Evolutionary conservation across 2,888 invertebrate species (phyloP).

Genomic region (Hydrotaea diabolus): DNA sequence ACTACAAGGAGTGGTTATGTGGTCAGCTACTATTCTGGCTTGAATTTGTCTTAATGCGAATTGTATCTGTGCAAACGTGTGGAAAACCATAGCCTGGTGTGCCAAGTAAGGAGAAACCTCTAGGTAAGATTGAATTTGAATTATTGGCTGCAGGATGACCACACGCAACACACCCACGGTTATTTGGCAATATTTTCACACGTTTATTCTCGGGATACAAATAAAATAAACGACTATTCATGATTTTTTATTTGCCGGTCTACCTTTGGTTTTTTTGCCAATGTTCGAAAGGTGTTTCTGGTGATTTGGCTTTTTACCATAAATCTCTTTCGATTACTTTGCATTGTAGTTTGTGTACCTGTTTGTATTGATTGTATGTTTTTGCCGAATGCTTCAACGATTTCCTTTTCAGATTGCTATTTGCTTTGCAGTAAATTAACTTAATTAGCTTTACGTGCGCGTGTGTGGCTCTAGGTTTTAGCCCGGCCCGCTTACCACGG

Average conservation of each 20-base stretch:
- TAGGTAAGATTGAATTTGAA: constrained; percentile 48
- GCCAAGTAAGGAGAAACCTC: not conserved
- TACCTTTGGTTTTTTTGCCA: not conserved
- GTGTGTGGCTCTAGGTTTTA: constrained; percentile 2
- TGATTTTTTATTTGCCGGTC: constrained; percentile 8
- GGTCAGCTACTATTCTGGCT: not conserved
- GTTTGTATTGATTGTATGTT: not conserved
- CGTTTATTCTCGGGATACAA: constrained; percentile 18
- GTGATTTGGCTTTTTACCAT: constrained; percentile 2
- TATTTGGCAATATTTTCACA: constrained; percentile 55
- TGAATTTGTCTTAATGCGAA: not conserved
- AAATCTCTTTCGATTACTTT: constrained; percentile 18
- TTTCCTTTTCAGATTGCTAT: not conserved
- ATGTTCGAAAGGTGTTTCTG: not conserved
- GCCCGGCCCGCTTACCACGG: no score
- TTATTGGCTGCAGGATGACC: constrained; percentile 52
- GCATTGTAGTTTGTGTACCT: not conserved
- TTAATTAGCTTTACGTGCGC: constrained; percentile 52
- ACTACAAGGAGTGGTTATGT: not conserved
- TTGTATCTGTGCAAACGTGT: not conserved
- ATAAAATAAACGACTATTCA: constrained; percentile 42
- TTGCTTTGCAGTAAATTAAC: constrained; percentile 25
- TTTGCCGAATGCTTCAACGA: no score
- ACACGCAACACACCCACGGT: constrained; percentile 38
- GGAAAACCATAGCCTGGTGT: not conserved